Percentiles rank a stretch among this genome's conserved stretches.
Conservation (phyloP, 2,113 vertebrate species). For the Mus spicilegus region DNA sequence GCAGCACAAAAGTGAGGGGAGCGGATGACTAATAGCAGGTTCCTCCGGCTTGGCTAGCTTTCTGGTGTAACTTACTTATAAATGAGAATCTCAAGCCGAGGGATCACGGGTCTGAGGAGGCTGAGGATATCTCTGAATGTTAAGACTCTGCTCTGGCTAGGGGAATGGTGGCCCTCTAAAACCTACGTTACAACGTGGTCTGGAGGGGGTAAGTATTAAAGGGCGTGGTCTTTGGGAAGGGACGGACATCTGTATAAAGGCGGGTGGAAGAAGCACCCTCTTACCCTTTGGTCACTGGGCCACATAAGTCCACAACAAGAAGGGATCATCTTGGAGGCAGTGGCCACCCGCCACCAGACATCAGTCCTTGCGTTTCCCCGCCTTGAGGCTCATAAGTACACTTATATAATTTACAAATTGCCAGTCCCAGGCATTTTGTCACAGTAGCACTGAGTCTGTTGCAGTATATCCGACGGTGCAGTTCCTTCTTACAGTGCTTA, state of each 20-base stretch:
- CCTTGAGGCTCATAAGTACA: neutral
- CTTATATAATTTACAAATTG: too few relatives aligned
- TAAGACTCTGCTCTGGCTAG: neutral
- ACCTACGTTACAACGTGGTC: neutral
- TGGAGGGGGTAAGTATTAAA: neutral
- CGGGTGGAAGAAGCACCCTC: too few relatives aligned
- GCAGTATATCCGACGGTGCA: neutral
- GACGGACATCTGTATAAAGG: neutral
- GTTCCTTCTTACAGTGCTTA: neutral
- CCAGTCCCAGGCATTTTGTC: neutral
- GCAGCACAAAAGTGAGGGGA: neutral
- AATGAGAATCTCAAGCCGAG: neutral
- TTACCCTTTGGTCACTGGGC: neutral
- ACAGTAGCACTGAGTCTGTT: neutral
- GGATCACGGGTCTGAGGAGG: neutral
- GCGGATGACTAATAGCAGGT: rapidly evolving
- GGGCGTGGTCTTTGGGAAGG: neutral
- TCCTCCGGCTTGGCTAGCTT: neutral
- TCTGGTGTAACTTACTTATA: neutral
- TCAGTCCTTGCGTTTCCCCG: neutral
- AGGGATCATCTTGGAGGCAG: neutral
- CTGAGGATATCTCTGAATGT: neutral
- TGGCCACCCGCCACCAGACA: neutral
- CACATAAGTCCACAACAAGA: too few relatives aligned
- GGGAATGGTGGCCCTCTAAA: neutral